Evolutionary conservation across 2,888 invertebrate genomes (phyloP).

Genomic region (Cinara cedri): DNA sequence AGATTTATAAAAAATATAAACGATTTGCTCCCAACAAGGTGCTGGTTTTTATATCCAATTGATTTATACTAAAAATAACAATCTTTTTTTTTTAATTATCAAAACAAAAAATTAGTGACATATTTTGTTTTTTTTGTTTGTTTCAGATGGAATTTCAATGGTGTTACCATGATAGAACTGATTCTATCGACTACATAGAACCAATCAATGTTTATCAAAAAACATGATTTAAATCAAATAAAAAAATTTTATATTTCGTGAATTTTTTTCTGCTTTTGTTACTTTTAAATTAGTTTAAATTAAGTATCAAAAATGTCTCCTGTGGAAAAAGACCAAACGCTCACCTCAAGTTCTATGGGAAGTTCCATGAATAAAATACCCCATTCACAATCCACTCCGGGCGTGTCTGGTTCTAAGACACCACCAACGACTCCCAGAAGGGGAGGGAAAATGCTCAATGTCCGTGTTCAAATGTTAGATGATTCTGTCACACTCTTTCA

Average conservation of each 20-base stretch:
- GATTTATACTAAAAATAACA: not conserved
- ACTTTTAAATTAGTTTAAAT: conserved; percentile 11
- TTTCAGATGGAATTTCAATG: conserved; percentile 47
- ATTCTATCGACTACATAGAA: conserved; percentile 14
- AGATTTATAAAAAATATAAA: conserved; percentile 21
- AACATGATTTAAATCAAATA: conserved; percentile 46
- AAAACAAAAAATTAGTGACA: no score
- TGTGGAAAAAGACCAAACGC: conserved; percentile 51
- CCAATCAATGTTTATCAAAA: conserved; percentile 25
- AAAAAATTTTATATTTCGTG: conserved; percentile 31
- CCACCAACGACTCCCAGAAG: conserved; percentile 81
- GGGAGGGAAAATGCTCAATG: conserved; percentile 86
- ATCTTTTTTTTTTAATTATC: not conserved
- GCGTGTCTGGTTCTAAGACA: conserved; percentile 68
- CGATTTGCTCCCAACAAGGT: not conserved
- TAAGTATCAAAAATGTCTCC: conserved; percentile 46
- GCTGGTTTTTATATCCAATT: conserved; percentile 8
- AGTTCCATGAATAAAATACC: conserved; percentile 61
- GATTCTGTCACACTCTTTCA: conserved; percentile 89
- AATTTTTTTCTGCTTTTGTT: conserved; percentile 36
- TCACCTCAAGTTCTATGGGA: conserved; percentile 57
- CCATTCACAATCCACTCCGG: conserved; percentile 62
- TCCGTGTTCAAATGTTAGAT: conserved; percentile 87
- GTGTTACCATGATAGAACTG: conserved; percentile 1
- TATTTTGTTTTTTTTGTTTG: conserved; percentile 17